Conservation (phyloP, 2,797 vertebrate genomes). For the Pitangus sulphuratus region DNA sequence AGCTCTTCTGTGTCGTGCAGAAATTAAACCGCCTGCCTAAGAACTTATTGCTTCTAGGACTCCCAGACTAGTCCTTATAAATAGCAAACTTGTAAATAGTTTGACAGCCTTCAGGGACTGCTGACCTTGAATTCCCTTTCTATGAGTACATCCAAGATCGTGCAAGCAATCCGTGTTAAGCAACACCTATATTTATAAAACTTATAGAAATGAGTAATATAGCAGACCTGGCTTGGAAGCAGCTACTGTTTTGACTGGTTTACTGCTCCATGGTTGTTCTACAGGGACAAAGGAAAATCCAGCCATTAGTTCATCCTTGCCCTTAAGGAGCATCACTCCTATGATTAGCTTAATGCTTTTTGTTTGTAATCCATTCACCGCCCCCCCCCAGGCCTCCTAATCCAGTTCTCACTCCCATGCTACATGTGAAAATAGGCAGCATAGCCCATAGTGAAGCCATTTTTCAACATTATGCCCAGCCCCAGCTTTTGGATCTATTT, state of each 20-base stretch:
- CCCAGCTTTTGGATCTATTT: background rate
- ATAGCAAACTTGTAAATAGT: constrained; percentile 74
- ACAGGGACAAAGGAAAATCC: background rate
- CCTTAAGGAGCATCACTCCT: background rate
- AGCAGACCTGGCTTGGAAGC: constrained; percentile 36
- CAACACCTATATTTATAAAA: constrained; percentile 64
- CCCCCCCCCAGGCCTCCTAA: background rate
- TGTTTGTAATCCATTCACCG: constrained; percentile 1
- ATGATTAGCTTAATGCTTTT: constrained; percentile 31
- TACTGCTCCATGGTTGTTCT: background rate
- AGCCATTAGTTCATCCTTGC: constrained; percentile 10
- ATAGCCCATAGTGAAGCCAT: background rate
- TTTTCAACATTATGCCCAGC: background rate
- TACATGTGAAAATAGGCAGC: background rate
- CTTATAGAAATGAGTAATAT: constrained; percentile 55
- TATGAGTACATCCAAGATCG: constrained; percentile 36
- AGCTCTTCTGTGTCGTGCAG: constrained; percentile 5
- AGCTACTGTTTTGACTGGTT: constrained; percentile 31
- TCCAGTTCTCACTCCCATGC: background rate
- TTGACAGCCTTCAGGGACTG: constrained; percentile 63
- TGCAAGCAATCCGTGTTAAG: constrained; percentile 43
- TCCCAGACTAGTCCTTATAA: constrained; percentile 72
- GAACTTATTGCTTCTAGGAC: constrained; percentile 61
- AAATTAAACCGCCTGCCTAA: constrained; percentile 60
- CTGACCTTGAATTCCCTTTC: constrained; percentile 70